phyloP scores from a whole-genome alignment of 1,140 invertebrate species.

The Diorhabda elongata region DNA sequence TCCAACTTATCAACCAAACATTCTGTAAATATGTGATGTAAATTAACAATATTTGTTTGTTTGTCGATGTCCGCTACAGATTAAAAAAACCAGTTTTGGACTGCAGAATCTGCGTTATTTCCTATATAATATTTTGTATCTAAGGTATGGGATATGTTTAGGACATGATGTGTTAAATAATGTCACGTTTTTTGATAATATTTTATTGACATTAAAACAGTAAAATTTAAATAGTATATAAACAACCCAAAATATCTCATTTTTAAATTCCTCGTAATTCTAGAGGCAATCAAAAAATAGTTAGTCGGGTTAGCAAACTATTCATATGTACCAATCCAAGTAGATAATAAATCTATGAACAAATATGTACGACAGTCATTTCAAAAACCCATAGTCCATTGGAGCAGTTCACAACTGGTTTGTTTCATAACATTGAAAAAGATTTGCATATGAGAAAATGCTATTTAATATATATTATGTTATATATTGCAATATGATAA shows the following conservation, averaged over 20 bases:
- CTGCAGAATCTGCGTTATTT: too few species aligned
- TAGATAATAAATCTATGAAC: conserved; percentile 11
- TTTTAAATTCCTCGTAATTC: conserved; percentile 20
- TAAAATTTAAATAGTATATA: conserved; percentile 35
- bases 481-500: conserved; percentile 16
- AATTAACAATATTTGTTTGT: too few species aligned
- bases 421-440: conserved; percentile 13
- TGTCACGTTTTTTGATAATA: not conserved
- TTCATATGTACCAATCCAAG: conserved; percentile 27
- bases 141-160: too few species aligned
- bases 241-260: conserved; percentile 12
- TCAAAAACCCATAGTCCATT: conserved; percentile 30
- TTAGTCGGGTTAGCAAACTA: conserved; percentile 12
- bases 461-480: conserved; percentile 13
- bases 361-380: conserved; percentile 8
- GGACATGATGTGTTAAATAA: too few species aligned
- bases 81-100: too few species aligned
- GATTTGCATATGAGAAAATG: conserved; percentile 17
- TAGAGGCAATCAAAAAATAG: not conserved
- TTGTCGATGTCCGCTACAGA: too few species aligned
- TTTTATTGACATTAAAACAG: conserved; percentile 35
- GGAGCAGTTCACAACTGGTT: conserved; percentile 18
- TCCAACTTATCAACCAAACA: too few species aligned
- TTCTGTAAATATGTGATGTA: too few species aligned
- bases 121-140: too few species aligned